A percentile compares a stretch with the other conserved stretches of the same genome.
phyloP scores from a whole-genome alignment of 2,888 invertebrate species.

The Biston stratarius region DNA sequence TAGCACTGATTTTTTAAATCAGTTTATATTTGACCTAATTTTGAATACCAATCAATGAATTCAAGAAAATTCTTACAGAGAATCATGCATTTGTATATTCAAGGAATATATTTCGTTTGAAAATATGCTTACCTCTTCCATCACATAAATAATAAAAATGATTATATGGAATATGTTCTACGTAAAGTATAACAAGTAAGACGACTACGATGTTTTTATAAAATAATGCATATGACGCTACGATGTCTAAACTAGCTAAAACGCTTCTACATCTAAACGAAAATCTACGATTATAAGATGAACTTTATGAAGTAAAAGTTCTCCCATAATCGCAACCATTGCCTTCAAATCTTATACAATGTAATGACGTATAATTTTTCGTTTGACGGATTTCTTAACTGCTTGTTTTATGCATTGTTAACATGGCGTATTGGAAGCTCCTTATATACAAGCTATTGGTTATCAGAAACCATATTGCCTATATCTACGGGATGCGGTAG shows the following conservation, averaged over 20 bases:
- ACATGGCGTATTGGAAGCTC: constrained; percentile 55
- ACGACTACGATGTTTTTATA: no score
- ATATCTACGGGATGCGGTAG: constrained; percentile 29
- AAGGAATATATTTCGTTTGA: constrained; percentile 10
- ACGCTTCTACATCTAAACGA: not conserved
- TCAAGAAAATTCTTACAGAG: constrained; percentile 1
- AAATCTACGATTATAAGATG: not conserved
- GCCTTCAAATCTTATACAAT: constrained; percentile 14
- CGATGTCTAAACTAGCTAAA: not conserved
- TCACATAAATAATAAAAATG: not conserved
- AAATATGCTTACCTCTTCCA: not conserved
- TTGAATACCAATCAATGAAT: not conserved
- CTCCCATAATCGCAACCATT: not conserved
- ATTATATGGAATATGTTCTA: not conserved
- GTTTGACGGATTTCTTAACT: constrained; percentile 40
- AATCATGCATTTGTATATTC: constrained; percentile 3
- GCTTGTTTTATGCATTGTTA: constrained; percentile 52
- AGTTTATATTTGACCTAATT: not conserved
- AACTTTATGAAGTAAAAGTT: not conserved
- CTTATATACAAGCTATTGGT: constrained; percentile 55
- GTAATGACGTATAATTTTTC: constrained; percentile 31
- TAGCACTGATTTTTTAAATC: not conserved
- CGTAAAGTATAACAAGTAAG: not conserved
- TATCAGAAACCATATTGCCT: constrained; percentile 53
- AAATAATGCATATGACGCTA: not conserved